These are phyloP conservation scores for Chalcosyrphus nemorum DNA, from an alignment of 2,888 invertebrate genomes.

Conservation along the genomic window DNA sequence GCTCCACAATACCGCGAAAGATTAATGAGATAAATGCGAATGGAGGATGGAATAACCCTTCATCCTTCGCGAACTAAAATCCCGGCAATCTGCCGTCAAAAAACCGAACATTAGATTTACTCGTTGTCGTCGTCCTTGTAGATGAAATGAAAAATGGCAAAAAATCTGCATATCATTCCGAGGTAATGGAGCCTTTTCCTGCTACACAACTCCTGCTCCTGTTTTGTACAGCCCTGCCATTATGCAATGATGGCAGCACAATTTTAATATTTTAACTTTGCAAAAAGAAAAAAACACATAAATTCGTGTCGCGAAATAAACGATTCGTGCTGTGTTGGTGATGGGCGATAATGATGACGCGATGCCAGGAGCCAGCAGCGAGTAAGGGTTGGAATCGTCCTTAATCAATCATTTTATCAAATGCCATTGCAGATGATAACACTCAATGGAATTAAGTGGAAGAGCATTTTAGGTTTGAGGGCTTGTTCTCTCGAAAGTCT, in stretches of 20 bases:
- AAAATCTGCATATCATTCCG: constrained; percentile 72
- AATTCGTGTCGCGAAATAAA: constrained; percentile 42
- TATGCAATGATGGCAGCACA: constrained; percentile 70
- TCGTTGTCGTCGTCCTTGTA: constrained; percentile 13
- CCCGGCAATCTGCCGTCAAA: constrained; percentile 48
- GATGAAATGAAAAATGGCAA: constrained; percentile 73
- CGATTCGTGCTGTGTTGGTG: constrained; percentile 57
- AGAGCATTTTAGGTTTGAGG: constrained; percentile 19
- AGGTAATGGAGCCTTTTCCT: constrained; percentile 69
- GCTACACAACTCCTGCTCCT: constrained; percentile 36
- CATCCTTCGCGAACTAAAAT: constrained; percentile 23
- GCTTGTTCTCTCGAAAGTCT: constrained; percentile 33
- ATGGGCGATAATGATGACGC: constrained; percentile 48
- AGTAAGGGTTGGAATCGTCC: constrained; percentile 48
- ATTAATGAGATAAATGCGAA: constrained; percentile 71
- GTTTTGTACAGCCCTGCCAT: constrained; percentile 66
- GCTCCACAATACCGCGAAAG: constrained; percentile 72
- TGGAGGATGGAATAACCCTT: constrained; percentile 67
- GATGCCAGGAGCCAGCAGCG: not conserved
- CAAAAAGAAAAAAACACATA: constrained; percentile 15
- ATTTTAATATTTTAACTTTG: constrained; percentile 68
- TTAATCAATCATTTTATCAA: constrained; percentile 68
- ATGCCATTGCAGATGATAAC: constrained; percentile 57
- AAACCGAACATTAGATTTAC: constrained; percentile 48
- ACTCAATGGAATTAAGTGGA: constrained; percentile 47